Evolutionary conservation across 2,797 vertebrate species (phyloP).

Genomic region (Octomys mimax): DNA sequence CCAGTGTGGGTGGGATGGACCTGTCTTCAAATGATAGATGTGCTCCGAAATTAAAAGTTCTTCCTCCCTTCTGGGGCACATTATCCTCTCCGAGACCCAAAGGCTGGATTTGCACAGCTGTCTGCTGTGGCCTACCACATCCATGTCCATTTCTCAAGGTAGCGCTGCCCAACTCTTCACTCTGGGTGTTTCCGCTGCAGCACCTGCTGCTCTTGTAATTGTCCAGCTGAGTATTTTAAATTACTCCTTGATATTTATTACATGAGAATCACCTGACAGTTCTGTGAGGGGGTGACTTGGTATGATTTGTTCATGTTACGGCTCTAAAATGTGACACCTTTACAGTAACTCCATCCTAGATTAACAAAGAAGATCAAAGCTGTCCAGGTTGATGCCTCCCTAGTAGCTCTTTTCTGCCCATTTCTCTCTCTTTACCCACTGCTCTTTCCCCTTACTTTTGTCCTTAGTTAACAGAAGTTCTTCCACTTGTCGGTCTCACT

Average conservation of each 20-base stretch:
- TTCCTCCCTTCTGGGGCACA: neutral
- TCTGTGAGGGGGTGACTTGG: neutral
- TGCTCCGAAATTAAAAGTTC: neutral
- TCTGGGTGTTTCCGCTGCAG: neutral
- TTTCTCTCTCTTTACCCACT: rapidly evolving
- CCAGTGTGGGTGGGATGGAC: neutral
- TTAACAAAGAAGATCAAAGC: neutral
- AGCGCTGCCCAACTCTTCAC: neutral
- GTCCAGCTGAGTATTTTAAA: neutral
- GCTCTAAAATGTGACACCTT: neutral
- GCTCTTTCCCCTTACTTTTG: neutral
- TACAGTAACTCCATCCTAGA: neutral
- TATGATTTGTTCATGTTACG: neutral
- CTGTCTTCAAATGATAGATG: neutral
- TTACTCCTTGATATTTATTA: neutral
- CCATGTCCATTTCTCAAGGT: neutral
- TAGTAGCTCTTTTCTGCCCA: neutral
- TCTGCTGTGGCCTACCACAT: neutral
- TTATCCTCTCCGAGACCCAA: neutral
- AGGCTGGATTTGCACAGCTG: neutral
- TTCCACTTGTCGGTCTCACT: neutral
- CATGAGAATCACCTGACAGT: neutral
- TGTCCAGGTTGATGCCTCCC: neutral
- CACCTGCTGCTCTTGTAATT: neutral
- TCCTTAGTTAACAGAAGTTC: neutral